Conservation (phyloP, 1,140 invertebrate genomes). For the Anthonomus grandis region DNA sequence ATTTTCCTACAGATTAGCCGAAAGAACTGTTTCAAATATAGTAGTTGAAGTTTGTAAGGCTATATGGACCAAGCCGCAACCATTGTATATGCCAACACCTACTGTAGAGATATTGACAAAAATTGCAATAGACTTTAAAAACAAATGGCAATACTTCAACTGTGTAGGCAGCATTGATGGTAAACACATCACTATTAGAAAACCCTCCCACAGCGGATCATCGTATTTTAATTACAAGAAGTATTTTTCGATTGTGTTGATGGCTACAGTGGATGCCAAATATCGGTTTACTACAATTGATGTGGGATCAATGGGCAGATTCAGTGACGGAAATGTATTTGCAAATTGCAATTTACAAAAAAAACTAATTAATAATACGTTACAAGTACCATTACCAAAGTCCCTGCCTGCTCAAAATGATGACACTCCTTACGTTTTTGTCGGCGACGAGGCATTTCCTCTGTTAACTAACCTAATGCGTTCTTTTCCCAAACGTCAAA, state of each 20-base stretch:
- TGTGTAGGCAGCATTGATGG: slow-evolving; percentile 50
- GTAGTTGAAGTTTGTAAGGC: too few relatives aligned
- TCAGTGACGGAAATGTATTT: slow-evolving; percentile 25
- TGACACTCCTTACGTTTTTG: slow-evolving; percentile 17
- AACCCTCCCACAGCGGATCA: slow-evolving; percentile 20
- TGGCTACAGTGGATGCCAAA: slow-evolving; percentile 49
- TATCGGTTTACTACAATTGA: slow-evolving; percentile 48
- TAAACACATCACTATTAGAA: slow-evolving; percentile 38
- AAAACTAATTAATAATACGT: slow-evolving; percentile 11
- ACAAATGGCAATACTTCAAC: slow-evolving; percentile 47
- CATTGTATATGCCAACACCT: slow-evolving; percentile 24
- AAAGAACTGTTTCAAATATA: too few relatives aligned
- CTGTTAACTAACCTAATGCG: slow-evolving; percentile 47
- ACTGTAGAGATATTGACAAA: slow-evolving; percentile 14
- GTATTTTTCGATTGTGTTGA: slow-evolving; percentile 46
- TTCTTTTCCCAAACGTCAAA: slow-evolving; percentile 46
- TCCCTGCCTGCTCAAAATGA: background rate
- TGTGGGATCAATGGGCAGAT: slow-evolving; percentile 48
- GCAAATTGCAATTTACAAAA: background rate
- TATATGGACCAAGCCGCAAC: slow-evolving; percentile 32
- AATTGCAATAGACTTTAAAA: slow-evolving; percentile 29
- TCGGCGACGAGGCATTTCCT: slow-evolving; percentile 50
- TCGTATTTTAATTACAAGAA: slow-evolving; percentile 41
- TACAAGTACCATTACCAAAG: slow-evolving; percentile 11
- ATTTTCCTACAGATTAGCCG: too few relatives aligned